Evolutionary conservation across 2,888 invertebrate species (phyloP).

Genomic region (Drosophila barbarae): DNA sequence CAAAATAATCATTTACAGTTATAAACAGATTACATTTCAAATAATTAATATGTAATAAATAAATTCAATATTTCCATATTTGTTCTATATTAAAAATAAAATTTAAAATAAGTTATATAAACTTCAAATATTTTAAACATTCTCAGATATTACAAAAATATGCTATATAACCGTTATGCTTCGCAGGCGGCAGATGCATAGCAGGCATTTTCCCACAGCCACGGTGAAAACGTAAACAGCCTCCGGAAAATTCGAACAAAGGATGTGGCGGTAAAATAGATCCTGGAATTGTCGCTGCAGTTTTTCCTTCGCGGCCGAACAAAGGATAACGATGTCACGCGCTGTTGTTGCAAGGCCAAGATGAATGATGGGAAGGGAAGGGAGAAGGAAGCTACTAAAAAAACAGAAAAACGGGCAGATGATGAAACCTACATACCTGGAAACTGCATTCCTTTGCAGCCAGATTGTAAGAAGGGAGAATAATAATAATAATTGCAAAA

Average conservation of each 20-base stretch:
- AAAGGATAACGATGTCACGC: conserved; percentile 72
- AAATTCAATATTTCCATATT: no score
- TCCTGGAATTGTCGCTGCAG: conserved; percentile 43
- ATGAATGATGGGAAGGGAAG: conserved; percentile 4
- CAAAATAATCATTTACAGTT: no score
- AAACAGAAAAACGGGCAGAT: conserved; percentile 9
- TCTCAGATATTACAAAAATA: not conserved
- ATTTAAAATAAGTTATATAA: not conserved
- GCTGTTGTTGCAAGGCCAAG: conserved; percentile 60
- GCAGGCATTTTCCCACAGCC: conserved; percentile 58
- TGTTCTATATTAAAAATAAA: no score
- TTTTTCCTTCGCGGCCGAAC: conserved; percentile 37
- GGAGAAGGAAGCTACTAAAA: conserved; percentile 3
- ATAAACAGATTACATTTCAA: no score
- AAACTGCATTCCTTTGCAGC: conserved; percentile 27
- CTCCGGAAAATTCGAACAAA: conserved; percentile 29
- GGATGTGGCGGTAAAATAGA: conserved; percentile 42
- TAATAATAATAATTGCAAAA: conserved; percentile 2
- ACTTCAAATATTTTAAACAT: not conserved
- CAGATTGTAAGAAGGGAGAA: conserved; percentile 4
- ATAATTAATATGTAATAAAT: no score
- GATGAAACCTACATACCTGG: conserved; percentile 19
- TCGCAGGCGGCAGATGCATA: conserved; percentile 25
- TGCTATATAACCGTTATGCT: conserved; percentile 2
- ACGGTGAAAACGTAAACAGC: conserved; percentile 31